Percentiles rank a stretch among this genome's conserved stretches.
phyloP scores from a whole-genome alignment of 2,888 invertebrate species.

The Lepidochrysops patricia region DNA sequence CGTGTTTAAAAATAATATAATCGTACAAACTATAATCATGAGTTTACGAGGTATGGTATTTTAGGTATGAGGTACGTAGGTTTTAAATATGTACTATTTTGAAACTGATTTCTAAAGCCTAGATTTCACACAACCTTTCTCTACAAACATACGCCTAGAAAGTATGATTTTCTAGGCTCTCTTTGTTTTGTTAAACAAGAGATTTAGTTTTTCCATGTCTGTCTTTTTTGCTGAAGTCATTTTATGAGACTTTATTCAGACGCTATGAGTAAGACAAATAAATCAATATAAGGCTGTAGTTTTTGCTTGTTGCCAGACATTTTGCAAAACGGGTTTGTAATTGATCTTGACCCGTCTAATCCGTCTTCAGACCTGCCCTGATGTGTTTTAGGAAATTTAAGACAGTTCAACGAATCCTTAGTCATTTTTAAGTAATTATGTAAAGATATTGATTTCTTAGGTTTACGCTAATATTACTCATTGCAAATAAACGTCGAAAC shows the following conservation, averaged over 20 bases:
- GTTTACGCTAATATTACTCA: too few relatives aligned
- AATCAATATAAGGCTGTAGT: background rate
- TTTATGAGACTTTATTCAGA: background rate
- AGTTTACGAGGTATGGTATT: too few relatives aligned
- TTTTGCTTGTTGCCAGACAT: background rate
- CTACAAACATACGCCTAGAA: slow-evolving; percentile 40
- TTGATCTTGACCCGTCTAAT: background rate
- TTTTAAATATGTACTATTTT: background rate
- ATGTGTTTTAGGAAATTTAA: background rate
- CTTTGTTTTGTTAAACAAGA: background rate
- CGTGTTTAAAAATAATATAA: background rate
- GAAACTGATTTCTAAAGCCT: slow-evolving; percentile 27
- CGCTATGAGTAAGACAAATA: background rate
- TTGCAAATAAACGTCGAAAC: too few relatives aligned
- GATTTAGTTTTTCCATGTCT: background rate
- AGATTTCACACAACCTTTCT: slow-evolving; percentile 49
- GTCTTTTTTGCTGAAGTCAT: background rate
- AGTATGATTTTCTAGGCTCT: slow-evolving; percentile 17
- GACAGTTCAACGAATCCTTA: background rate
- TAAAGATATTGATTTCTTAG: too few relatives aligned
- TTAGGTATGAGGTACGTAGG: too few relatives aligned
- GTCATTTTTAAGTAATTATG: background rate
- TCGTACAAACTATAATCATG: background rate
- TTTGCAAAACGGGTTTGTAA: background rate
- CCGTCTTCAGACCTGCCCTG: background rate